A percentile compares a stretch with the other conserved stretches of the same genome.
phyloP scores from a whole-genome alignment of 2,888 invertebrate genomes.

The Rhogogaster chlorosoma region DNA sequence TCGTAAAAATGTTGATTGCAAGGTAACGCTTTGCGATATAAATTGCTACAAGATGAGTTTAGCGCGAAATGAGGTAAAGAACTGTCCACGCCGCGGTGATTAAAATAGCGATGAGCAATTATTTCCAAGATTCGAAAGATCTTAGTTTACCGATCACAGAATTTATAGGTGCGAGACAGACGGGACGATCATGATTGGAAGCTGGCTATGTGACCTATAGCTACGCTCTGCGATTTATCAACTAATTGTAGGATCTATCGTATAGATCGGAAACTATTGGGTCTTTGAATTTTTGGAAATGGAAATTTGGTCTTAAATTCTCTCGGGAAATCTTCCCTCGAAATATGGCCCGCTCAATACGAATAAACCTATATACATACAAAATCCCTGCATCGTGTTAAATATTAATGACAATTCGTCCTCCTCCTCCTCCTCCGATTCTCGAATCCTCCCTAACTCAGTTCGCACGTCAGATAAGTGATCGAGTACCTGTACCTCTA shows the following conservation, averaged over 20 bases:
- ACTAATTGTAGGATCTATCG: too few relatives aligned
- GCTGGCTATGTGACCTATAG: too few relatives aligned
- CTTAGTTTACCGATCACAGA: too few relatives aligned
- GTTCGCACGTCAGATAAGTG: constrained; percentile 1
- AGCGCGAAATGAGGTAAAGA: not conserved
- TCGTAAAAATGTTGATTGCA: constrained; percentile 9
- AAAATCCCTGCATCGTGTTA: not conserved
- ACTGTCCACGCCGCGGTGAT: not conserved
- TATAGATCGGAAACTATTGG: too few relatives aligned
- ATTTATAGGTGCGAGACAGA: too few relatives aligned
- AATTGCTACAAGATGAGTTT: constrained; percentile 15
- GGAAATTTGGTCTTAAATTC: too few relatives aligned
- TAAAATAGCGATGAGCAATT: not conserved
- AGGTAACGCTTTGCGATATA: not conserved
- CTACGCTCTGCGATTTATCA: too few relatives aligned
- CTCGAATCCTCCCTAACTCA: not conserved
- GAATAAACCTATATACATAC: not conserved
- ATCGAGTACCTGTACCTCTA: constrained; percentile 19
- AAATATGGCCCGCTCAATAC: not conserved
- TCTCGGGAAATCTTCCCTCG: too few relatives aligned
- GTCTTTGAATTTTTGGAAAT: too few relatives aligned
- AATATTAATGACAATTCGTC: not conserved
- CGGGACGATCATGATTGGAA: too few relatives aligned
- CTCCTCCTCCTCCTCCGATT: not conserved
- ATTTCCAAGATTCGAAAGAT: too few relatives aligned